These are phyloP conservation scores for Epizoanthus fatuus DNA, from an alignment of 92 coral and sea anemone species.

Conservation along the genomic window DNA sequence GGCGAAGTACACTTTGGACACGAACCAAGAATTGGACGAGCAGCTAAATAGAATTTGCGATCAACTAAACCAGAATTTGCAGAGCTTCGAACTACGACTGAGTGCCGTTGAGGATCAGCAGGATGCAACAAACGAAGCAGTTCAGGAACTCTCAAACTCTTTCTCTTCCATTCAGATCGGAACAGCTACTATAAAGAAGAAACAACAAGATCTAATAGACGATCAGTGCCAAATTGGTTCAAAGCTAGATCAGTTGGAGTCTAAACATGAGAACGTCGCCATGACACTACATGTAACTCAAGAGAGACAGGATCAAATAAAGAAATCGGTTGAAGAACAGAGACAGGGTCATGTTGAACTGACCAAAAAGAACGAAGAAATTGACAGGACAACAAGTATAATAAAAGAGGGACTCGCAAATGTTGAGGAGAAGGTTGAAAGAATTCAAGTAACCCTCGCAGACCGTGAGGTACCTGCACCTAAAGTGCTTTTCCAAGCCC, in stretches of 20 bases:
- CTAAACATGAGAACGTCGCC: not conserved
- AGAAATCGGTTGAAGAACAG: not conserved
- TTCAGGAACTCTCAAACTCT: constrained; percentile 14
- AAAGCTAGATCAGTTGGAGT: constrained; percentile 18
- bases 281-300: not conserved
- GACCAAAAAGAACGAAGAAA: not conserved
- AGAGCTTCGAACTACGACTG: constrained; percentile 30
- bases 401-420: not conserved
- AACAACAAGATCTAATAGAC: not conserved
- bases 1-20: constrained; percentile 37
- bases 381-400: constrained; percentile 10
- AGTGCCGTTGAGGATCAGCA: constrained; percentile 34
- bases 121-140: constrained; percentile 38
- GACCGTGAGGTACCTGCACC: not conserved
- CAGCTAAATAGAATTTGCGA: not conserved
- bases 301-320: not conserved
- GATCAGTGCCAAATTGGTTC: constrained; percentile 2
- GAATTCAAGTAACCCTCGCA: not conserved
- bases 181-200: not conserved
- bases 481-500: constrained; percentile 49
- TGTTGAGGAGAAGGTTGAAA: constrained; percentile 3
- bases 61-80: constrained; percentile 8
- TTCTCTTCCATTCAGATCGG: not conserved
- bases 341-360: not conserved
- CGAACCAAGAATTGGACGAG: not conserved